A percentile compares a stretch with the other conserved stretches of the same genome.
Evolutionary conservation across 1,140 invertebrate species (phyloP).

Genomic region (Anoplophora glabripennis): DNA sequence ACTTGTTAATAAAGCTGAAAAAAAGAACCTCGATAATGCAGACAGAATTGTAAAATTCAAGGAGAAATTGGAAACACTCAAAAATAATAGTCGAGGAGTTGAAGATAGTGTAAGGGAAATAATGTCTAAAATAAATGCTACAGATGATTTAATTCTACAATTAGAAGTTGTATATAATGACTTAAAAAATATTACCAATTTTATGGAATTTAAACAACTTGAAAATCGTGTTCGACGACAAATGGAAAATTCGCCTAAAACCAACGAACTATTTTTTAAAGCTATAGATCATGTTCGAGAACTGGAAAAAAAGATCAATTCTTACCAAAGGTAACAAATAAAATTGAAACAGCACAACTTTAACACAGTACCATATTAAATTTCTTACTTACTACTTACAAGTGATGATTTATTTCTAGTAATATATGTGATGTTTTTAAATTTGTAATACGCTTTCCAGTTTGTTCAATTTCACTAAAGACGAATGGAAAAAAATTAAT

Average conservation of each 20-base stretch:
- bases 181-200: conserved; percentile 20
- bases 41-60: conserved; percentile 9
- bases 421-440: background rate
- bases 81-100: conserved; percentile 20
- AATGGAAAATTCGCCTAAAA: conserved; percentile 16
- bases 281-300: conserved; percentile 22
- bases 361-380: no score
- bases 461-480: conserved; percentile 65
- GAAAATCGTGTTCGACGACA: conserved; percentile 15
- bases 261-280: conserved; percentile 12
- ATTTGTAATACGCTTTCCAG: conserved; percentile 47
- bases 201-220: conserved; percentile 18
- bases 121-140: conserved; percentile 14
- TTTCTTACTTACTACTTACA: conserved; percentile 1
- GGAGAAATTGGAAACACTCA: conserved; percentile 18
- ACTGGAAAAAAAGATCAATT: conserved; percentile 26
- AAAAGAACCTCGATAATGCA: conserved; percentile 28
- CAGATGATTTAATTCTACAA: conserved; percentile 15
- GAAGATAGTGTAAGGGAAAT: conserved; percentile 24
- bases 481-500: conserved; percentile 67
- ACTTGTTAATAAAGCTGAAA: conserved; percentile 13
- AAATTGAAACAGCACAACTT: background rate
- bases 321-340: conserved; percentile 21
- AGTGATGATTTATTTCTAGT: background rate
- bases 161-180: conserved; percentile 10